phyloP scores from a whole-genome alignment of 2,888 invertebrate species.

The Argyra leucocephala region DNA sequence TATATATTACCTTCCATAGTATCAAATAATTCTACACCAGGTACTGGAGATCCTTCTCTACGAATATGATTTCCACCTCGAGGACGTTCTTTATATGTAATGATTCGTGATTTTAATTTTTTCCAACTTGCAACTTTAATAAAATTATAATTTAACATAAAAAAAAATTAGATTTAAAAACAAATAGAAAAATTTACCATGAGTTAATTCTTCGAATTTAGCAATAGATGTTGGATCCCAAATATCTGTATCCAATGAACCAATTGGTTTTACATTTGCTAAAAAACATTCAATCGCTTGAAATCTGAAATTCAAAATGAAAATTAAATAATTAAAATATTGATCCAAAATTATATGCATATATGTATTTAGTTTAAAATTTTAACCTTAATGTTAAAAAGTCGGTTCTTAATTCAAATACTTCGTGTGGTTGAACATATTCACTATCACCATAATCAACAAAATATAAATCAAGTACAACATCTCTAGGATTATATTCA shows the following conservation, averaged over 20 bases:
- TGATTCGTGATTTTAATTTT: constrained; percentile 62
- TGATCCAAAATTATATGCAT: too few species aligned
- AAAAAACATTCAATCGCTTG: constrained; percentile 84
- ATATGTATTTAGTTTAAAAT: background rate
- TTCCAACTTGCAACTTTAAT: constrained; percentile 67
- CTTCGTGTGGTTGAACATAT: constrained; percentile 53
- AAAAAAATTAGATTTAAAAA: too few species aligned
- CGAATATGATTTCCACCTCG: constrained; percentile 29
- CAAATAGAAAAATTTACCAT: constrained; percentile 47
- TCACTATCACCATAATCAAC: constrained; percentile 83
- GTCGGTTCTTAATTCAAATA: constrained; percentile 67
- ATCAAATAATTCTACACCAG: constrained; percentile 67
- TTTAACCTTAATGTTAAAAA: constrained; percentile 40
- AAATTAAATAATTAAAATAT: background rate
- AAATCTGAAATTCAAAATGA: constrained; percentile 31
- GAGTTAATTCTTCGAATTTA: constrained; percentile 60
- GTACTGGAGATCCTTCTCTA: constrained; percentile 62
- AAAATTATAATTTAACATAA: constrained; percentile 20
- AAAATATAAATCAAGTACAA: constrained; percentile 63
- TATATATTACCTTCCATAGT: constrained; percentile 48
- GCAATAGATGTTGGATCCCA: constrained; percentile 58
- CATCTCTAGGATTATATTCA: constrained; percentile 52
- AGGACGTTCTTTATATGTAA: constrained; percentile 57
- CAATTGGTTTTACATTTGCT: constrained; percentile 57
- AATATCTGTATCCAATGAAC: constrained; percentile 40